Evolutionary conservation across 2,113 vertebrate species (phyloP).

Genomic region (western clawed frog (Xenopus tropicalis)): DNA sequence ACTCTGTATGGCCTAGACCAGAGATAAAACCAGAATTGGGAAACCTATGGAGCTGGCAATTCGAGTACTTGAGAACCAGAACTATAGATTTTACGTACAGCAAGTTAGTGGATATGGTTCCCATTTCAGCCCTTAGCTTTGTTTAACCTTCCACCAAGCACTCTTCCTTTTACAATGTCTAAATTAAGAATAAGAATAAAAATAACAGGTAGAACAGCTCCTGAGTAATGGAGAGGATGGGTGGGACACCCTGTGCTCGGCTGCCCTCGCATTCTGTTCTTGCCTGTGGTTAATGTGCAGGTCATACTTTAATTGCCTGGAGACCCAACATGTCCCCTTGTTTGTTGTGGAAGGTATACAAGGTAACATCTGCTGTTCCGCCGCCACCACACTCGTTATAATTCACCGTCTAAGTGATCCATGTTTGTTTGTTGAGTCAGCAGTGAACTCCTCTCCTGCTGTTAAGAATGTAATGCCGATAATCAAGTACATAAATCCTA

Average conservation of each 20-base stretch:
- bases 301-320: conserved; percentile 25
- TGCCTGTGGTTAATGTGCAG: conserved; percentile 16
- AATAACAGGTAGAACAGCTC: background rate
- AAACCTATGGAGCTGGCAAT: no score
- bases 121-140: no score
- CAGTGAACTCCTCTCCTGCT: background rate
- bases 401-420: conserved; percentile 3
- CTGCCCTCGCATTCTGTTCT: background rate
- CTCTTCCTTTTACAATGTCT: no score
- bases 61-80: no score
- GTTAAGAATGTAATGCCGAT: background rate
- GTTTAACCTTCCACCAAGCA: no score
- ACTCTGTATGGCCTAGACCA: no score
- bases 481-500: background rate
- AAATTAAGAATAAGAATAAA: no score
- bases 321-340: conserved; percentile 29
- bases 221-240: background rate
- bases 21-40: no score
- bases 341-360: conserved; percentile 26
- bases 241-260: background rate
- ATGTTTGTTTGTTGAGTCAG: conserved; percentile 21
- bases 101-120: no score
- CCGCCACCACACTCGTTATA: background rate
- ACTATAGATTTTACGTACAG: no score
- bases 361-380: conserved; percentile 29